A percentile compares a stretch with the other conserved stretches of the same genome.
Evolutionary conservation across 2,797 vertebrate species (phyloP).

Genomic region (Brotogeris chrysoptera): DNA sequence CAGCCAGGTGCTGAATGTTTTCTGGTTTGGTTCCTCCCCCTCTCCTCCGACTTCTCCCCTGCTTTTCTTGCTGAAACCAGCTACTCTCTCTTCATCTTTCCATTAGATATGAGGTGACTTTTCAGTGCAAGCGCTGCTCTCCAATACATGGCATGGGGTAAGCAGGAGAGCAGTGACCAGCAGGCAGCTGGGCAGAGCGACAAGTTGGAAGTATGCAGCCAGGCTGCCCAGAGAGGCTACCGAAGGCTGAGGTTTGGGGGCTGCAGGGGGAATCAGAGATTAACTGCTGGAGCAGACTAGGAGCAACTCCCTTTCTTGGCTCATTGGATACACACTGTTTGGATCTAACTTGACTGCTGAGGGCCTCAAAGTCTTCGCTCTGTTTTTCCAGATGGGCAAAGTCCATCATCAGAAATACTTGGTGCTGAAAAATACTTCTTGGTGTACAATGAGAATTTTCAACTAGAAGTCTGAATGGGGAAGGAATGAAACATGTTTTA

Average conservation of each 20-base stretch:
- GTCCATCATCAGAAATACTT: not conserved
- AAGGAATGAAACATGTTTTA: not conserved
- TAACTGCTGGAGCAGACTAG: slow-evolving; percentile 8
- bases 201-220: not conserved
- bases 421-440: not conserved
- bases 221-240: not conserved
- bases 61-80: slow-evolving; percentile 10
- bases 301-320: slow-evolving; percentile 56
- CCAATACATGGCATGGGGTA: fast-evolving
- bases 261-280: not conserved
- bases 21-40: not conserved
- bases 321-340: not conserved
- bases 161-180: not conserved
- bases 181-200: not conserved
- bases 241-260: slow-evolving; percentile 4
- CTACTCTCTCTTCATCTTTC: not conserved
- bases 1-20: slow-evolving; percentile 62
- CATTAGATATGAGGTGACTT: not conserved
- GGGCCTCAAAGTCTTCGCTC: not conserved
- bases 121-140: fast-evolving
- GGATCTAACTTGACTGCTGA: slow-evolving; percentile 26
- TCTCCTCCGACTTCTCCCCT: too few relatives aligned
- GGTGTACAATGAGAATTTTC: not conserved
- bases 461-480: not conserved
- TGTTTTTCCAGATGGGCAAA: slow-evolving; percentile 59